Evolutionary conservation across 1,140 invertebrate species (phyloP).

Genomic region (Drosophila pseudoananassae): DNA sequence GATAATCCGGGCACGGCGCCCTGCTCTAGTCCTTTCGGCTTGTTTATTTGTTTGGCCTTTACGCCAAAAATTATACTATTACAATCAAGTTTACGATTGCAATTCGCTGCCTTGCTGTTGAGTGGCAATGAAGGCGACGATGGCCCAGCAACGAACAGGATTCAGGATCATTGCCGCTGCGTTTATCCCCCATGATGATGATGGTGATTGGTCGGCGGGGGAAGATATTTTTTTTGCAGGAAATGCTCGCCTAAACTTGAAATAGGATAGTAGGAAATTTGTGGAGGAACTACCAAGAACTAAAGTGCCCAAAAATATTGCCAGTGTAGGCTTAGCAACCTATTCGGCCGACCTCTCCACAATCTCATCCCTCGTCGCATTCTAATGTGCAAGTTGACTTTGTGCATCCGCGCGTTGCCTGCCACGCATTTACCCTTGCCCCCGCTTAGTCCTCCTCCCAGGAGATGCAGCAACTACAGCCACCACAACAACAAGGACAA

Average conservation of each 20-base stretch:
- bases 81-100: constrained; percentile 80
- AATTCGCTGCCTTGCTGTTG: constrained; percentile 55
- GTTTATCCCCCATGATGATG: constrained; percentile 48
- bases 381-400: constrained; percentile 43
- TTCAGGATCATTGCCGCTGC: constrained; percentile 40
- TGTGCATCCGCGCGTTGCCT: constrained; percentile 51
- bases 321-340: background rate
- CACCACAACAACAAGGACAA: constrained; percentile 28
- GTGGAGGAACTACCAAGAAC: background rate
- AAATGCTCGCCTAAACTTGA: background rate
- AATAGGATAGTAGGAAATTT: background rate
- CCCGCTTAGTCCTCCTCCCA: background rate
- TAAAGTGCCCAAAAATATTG: constrained; percentile 1
- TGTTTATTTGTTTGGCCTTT: constrained; percentile 52
- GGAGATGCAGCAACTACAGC: constrained; percentile 19
- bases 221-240: background rate
- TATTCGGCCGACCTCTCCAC: background rate
- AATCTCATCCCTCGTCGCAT: constrained; percentile 4
- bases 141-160: constrained; percentile 35
- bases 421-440: constrained; percentile 41
- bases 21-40: constrained; percentile 12
- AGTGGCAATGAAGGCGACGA: constrained; percentile 75
- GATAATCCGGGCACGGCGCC: constrained; percentile 26
- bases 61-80: constrained; percentile 74
- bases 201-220: constrained; percentile 42